Percentiles rank a stretch among this genome's conserved stretches.
Evolutionary conservation across 2,888 invertebrate species (phyloP).

Genomic region (Campoletis raptor): DNA sequence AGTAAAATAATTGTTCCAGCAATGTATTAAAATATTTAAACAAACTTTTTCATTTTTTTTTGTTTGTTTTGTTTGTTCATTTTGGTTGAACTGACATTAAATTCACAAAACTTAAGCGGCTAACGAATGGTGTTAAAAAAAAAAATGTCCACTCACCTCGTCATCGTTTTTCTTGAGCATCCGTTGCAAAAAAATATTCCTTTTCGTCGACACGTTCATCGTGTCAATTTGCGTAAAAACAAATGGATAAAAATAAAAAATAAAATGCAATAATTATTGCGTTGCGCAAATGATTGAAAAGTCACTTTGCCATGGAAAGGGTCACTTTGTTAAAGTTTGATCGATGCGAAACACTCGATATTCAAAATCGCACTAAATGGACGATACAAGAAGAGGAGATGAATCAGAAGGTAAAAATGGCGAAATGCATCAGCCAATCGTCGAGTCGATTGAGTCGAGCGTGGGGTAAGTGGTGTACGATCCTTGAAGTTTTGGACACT

Average conservation of each 20-base stretch:
- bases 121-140: not conserved
- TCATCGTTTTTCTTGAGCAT: constrained; percentile 68
- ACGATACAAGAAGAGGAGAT: constrained; percentile 14
- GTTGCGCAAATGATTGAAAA: constrained; percentile 23
- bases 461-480: constrained; percentile 3
- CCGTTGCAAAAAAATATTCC: constrained; percentile 71
- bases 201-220: constrained; percentile 61
- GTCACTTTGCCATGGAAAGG: constrained; percentile 1
- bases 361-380: constrained; percentile 58
- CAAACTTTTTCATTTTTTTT: too few relatives aligned
- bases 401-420: constrained; percentile 10
- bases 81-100: not conserved
- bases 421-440: constrained; percentile 43
- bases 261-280: not conserved
- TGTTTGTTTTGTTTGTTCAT: too few relatives aligned
- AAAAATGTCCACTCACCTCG: constrained; percentile 63
- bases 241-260: constrained; percentile 8
- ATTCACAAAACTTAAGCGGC: not conserved
- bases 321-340: not conserved
- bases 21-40: not conserved
- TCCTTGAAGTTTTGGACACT: constrained; percentile 2
- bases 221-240: not conserved
- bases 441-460: not conserved
- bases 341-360: constrained; percentile 37
- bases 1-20: not conserved